Conservation (phyloP, 1,140 invertebrate genomes). For the Thereuonema tuberculata region DNA sequence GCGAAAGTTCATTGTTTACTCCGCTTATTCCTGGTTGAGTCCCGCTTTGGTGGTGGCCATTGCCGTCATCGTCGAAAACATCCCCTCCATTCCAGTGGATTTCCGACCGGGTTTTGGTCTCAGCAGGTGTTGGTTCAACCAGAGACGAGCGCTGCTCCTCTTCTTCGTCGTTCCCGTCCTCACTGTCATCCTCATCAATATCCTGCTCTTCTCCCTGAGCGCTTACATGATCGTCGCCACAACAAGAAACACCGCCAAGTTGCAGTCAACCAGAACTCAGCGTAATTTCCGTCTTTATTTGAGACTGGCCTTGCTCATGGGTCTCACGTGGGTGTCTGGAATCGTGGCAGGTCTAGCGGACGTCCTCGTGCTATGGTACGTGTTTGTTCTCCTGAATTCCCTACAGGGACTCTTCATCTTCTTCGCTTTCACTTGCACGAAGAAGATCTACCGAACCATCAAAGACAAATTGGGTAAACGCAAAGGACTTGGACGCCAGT, state of each 20-base stretch:
- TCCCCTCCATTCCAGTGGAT: background rate
- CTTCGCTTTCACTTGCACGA: too few species aligned
- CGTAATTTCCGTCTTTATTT: conserved; percentile 39
- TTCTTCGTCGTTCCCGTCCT: conserved; percentile 40
- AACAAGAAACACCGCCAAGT: conserved; percentile 30
- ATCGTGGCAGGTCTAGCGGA: conserved; percentile 36
- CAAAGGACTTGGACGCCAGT: background rate
- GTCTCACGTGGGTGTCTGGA: conserved; percentile 41
- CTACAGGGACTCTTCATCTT: conserved; percentile 44
- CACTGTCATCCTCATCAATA: conserved; percentile 35
- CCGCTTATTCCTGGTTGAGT: conserved; percentile 39
- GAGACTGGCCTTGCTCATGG: conserved; percentile 39
- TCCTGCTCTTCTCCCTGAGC: conserved; percentile 37
- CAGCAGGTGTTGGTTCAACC: conserved; percentile 40
- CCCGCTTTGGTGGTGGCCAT: conserved; percentile 36
- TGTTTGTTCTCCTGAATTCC: conserved; percentile 41
- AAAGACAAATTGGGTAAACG: background rate
- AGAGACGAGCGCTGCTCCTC: conserved; percentile 35
- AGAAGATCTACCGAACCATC: conserved; percentile 28
- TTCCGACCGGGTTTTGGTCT: conserved; percentile 10
- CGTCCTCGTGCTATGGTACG: conserved; percentile 32
- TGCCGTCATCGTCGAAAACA: conserved; percentile 35
- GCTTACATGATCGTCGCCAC: conserved; percentile 38
- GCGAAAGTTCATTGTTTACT: conserved; percentile 37
- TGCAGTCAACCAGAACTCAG: conserved; percentile 21